Evolutionary conservation across 1,140 invertebrate species (phyloP).

Genomic region (Lucilia cuprina): DNA sequence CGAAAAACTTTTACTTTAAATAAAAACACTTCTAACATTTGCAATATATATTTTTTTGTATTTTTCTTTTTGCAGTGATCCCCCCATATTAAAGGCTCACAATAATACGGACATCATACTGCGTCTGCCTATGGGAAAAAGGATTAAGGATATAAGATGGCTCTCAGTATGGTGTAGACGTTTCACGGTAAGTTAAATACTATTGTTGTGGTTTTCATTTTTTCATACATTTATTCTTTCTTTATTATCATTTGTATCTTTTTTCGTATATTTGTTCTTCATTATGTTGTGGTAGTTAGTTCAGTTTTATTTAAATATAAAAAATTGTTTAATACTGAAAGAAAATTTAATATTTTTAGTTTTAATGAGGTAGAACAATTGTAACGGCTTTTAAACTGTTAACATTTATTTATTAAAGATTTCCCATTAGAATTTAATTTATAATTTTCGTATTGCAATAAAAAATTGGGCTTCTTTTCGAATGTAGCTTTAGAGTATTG

Average conservation of each 20-base stretch:
- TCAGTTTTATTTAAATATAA: too few relatives aligned
- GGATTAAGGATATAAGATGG: slow-evolving; percentile 86
- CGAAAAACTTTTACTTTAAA: background rate
- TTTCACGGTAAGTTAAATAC: slow-evolving; percentile 77
- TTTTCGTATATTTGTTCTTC: too few relatives aligned
- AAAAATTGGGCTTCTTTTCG: too few relatives aligned
- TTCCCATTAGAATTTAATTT: too few relatives aligned
- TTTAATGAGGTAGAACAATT: too few relatives aligned
- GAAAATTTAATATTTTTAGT: too few relatives aligned
- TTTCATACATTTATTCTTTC: too few relatives aligned
- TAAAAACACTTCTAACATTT: background rate
- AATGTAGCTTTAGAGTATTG: too few relatives aligned
- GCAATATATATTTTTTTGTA: slow-evolving; percentile 1
- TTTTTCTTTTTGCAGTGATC: slow-evolving; percentile 69
- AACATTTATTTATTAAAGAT: too few relatives aligned
- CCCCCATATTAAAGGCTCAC: slow-evolving; percentile 76
- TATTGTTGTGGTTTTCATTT: background rate
- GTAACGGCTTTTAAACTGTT: too few relatives aligned
- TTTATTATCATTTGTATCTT: background rate
- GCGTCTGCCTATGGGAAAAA: slow-evolving; percentile 80
- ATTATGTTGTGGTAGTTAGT: too few relatives aligned
- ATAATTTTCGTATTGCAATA: too few relatives aligned
- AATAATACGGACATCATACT: slow-evolving; percentile 83
- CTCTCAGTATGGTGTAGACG: slow-evolving; percentile 88
- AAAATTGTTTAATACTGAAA: background rate